phyloP scores from a whole-genome alignment of 2,113 vertebrate species.

The Delphinus delphis region DNA sequence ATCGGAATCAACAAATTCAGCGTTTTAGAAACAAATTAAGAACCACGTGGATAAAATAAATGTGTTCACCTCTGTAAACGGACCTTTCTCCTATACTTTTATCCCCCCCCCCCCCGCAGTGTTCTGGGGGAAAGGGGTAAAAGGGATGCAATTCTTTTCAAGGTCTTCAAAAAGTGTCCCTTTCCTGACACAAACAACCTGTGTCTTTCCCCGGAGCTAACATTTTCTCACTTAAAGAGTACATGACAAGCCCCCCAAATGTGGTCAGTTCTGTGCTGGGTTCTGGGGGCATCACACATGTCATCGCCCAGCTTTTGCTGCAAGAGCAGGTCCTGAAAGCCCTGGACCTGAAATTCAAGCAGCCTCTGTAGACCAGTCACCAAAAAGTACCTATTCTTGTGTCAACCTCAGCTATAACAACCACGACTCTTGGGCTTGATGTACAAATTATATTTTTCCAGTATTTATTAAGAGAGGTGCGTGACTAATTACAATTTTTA shows the following conservation, averaged over 20 bases:
- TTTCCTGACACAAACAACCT: too few relatives aligned
- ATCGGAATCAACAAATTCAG: too few relatives aligned
- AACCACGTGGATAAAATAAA: background rate
- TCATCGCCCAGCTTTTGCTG: too few relatives aligned
- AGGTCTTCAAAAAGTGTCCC: background rate
- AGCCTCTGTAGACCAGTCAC: background rate
- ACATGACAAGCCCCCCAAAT: background rate
- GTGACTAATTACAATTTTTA: background rate
- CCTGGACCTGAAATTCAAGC: background rate
- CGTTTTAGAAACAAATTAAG: background rate
- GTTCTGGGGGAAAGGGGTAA: background rate
- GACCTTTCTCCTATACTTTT: background rate
- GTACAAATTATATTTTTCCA: background rate
- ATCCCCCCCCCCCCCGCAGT: fast-evolving
- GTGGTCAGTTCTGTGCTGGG: background rate
- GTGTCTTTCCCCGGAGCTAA: background rate
- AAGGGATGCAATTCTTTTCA: background rate
- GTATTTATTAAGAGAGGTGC: background rate
- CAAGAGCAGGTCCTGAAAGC: background rate
- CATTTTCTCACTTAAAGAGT: background rate
- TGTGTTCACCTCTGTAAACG: background rate
- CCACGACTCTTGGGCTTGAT: background rate
- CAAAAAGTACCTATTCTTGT: background rate
- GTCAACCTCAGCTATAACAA: background rate
- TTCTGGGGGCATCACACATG: background rate